Conservation (phyloP, 2,113 vertebrate genomes). For the Leuciscus idus region DNA sequence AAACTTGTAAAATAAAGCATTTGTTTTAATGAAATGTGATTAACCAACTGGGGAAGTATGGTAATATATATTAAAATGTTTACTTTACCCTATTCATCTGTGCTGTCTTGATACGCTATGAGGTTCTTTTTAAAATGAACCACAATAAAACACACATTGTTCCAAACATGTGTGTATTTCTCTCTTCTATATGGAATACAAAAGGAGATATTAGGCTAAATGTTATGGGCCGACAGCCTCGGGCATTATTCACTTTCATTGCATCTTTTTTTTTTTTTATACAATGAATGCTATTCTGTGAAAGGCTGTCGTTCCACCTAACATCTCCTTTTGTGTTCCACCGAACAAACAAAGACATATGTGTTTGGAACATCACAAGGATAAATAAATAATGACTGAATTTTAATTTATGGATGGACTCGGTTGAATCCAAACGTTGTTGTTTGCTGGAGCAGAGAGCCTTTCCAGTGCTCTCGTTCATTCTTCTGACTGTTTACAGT, state of each 20-base stretch:
- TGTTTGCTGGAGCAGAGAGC: neutral
- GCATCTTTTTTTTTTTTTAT: neutral
- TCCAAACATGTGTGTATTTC: neutral
- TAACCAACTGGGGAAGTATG: no score
- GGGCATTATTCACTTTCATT: neutral
- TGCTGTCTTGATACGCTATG: no score
- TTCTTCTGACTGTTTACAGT: slow-evolving; percentile 19
- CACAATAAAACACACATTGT: no score
- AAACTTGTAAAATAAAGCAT: no score
- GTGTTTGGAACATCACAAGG: neutral
- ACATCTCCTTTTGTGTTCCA: slow-evolving; percentile 14
- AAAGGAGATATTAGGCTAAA: neutral
- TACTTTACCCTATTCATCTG: no score
- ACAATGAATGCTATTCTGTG: slow-evolving; percentile 1
- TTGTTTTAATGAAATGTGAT: no score
- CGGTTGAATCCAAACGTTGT: neutral
- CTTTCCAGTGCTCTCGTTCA: neutral
- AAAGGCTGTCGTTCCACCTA: neutral
- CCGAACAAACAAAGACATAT: neutral
- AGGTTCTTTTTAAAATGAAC: no score
- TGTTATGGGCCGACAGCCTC: neutral
- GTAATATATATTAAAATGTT: no score
- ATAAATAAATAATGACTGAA: neutral
- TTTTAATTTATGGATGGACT: slow-evolving; percentile 3
- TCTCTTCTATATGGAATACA: neutral